Percentiles rank a stretch among this genome's conserved stretches.
phyloP scores from a whole-genome alignment of 1,140 invertebrate genomes.

The roundworm (Caenorhabditis elegans) region WBcel235 BX284606.5:4062001-4062500 shows the following conservation, averaged over 20 bases:
- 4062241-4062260: neutral
- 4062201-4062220: conserved; percentile 12
- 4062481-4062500: conserved; percentile 20
- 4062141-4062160: neutral
- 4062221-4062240: neutral
- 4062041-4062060: conserved; percentile 27
- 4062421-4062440: neutral
- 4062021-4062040: conserved; percentile 6
- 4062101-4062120: neutral
- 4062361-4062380: neutral
- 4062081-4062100: neutral
- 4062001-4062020: conserved; percentile 27
- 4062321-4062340: conserved; percentile 1
- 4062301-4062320: conserved; percentile 33
- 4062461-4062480: conserved; percentile 17
- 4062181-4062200: conserved; percentile 28
- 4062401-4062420: conserved; percentile 3
- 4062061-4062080: conserved; percentile 12
- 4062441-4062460: conserved; percentile 13
- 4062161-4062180: neutral
- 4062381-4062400: conserved; percentile 2
- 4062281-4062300: conserved; percentile 17
- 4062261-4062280: conserved; percentile 22
- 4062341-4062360: neutral
- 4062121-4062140: neutral